Evolutionary conservation across 2,888 invertebrate species (phyloP).

Genomic region (Uropetala carovei): DNA sequence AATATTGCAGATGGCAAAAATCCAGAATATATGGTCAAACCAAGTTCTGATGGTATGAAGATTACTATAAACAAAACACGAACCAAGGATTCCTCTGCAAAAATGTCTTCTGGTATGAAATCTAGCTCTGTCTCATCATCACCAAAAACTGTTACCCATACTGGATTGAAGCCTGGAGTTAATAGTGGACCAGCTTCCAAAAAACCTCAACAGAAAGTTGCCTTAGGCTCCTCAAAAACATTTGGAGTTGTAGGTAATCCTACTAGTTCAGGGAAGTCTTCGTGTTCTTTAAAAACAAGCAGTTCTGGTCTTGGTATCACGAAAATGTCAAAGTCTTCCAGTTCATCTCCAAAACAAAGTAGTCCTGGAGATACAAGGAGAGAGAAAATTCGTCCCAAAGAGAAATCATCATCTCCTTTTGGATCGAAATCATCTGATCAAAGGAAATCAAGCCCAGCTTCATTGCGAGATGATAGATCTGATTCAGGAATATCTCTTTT

Average conservation of each 20-base stretch:
- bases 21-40: constrained; percentile 93
- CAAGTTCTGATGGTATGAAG: constrained; percentile 92
- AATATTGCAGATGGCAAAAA: constrained; percentile 77
- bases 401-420: constrained; percentile 57
- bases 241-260: constrained; percentile 55
- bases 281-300: constrained; percentile 72
- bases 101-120: constrained; percentile 61
- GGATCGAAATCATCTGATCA: constrained; percentile 66
- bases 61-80: constrained; percentile 94
- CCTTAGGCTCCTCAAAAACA: constrained; percentile 66
- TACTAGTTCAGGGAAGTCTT: constrained; percentile 64
- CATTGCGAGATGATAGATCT: constrained; percentile 61
- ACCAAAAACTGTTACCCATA: constrained; percentile 82
- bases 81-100: constrained; percentile 78
- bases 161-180: constrained; percentile 90
- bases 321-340: constrained; percentile 65
- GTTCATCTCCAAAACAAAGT: constrained; percentile 71
- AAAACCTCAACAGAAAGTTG: constrained; percentile 82
- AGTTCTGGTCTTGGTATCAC: constrained; percentile 73
- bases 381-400: constrained; percentile 67
- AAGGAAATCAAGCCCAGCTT: constrained; percentile 65
- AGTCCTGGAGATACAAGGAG: constrained; percentile 69
- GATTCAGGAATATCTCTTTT: constrained; percentile 74
- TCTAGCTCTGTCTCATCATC: constrained; percentile 77
- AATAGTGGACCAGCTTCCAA: constrained; percentile 92